Conservation (phyloP, 2,888 invertebrate genomes). For the Acleris cristana region DNA sequence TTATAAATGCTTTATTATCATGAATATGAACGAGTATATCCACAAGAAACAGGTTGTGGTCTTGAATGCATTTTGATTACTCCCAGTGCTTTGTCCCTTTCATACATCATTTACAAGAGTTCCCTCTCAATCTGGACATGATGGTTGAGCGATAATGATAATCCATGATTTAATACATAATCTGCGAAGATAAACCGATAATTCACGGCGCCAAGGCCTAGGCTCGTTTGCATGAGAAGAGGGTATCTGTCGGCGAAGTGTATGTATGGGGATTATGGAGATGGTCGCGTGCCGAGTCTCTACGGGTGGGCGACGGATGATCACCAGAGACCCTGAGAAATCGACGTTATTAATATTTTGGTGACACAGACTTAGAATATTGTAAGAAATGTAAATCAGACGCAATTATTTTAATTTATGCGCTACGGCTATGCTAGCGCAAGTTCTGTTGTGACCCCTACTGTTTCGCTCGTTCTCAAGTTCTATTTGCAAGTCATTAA, state of each 20-base stretch:
- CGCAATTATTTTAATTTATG: slow-evolving; percentile 32
- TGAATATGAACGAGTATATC: slow-evolving; percentile 18
- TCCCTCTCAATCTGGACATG: background rate
- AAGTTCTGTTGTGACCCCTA: slow-evolving; percentile 23
- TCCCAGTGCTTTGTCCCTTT: background rate
- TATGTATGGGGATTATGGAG: slow-evolving; percentile 22
- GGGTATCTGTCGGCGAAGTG: slow-evolving; percentile 16
- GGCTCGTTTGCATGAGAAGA: slow-evolving; percentile 25
- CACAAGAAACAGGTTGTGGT: background rate
- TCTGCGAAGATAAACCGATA: slow-evolving; percentile 16
- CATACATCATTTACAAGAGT: background rate
- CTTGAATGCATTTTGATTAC: background rate
- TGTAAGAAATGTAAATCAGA: slow-evolving; percentile 25
- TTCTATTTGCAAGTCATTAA: slow-evolving; percentile 22
- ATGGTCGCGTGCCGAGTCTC: slow-evolving; percentile 32
- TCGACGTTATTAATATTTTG: slow-evolving; percentile 29
- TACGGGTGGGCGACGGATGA: slow-evolving; percentile 27
- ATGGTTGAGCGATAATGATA: background rate
- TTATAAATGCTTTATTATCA: slow-evolving; percentile 17
- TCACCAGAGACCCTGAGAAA: slow-evolving; percentile 29
- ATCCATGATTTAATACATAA: slow-evolving; percentile 17
- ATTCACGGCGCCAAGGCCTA: slow-evolving; percentile 16
- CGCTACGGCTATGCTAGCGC: slow-evolving; percentile 10
- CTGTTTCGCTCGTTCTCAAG: slow-evolving; percentile 15
- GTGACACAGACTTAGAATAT: slow-evolving; percentile 21